Evolutionary conservation across 2,797 vertebrate species (phyloP), one percentile per base, ranked within the genome.

Genomic region (Chaetophractus vellerosus): DNA sequence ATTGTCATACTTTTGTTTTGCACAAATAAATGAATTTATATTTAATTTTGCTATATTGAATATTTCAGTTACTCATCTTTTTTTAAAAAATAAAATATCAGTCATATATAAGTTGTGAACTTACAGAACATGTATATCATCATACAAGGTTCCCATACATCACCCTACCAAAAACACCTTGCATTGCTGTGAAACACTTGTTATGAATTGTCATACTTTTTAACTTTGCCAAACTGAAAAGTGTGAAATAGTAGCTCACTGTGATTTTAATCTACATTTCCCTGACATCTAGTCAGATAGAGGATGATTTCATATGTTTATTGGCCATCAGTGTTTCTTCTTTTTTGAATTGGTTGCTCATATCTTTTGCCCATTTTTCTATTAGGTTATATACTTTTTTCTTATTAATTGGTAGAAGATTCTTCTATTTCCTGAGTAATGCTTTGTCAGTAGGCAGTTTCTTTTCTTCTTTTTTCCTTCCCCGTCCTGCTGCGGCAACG

Each of bases 251-350:
- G 18, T 74, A 41, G 15, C 41, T 92, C 57, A 79, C 1, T 79
- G 8, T 72, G 38, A 84, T 57, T 92, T 95, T 66, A 84, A 71
- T 71, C 68, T 81, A 18, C 23, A 61, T 90, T 75, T 81, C 41
- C 26, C 26, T 86, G 74, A 52, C 45, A 57, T 24, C 24, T 78
- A 50, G 38, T 16, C 59, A 90, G 36, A 41, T 33, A 63, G 3
- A 61, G 28, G 12, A 68, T 33, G 11, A 55, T 85, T 75, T 80
- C 33, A 64, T 66, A 45, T 61, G 23, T 75, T 61, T 86, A 75
- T 36, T 75, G n/a, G 50, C 28, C 9, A 38, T 48, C 79, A 14
- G 9, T 57, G 31, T 57, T 92, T 79, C 74, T 72, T 91, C 33
- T 52, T 76, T 52, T 76, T 86, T 24, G 19, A 52, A 63, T 55